Conservation (phyloP, 2,113 vertebrate genomes). For the Pluvianellus socialis region DNA sequence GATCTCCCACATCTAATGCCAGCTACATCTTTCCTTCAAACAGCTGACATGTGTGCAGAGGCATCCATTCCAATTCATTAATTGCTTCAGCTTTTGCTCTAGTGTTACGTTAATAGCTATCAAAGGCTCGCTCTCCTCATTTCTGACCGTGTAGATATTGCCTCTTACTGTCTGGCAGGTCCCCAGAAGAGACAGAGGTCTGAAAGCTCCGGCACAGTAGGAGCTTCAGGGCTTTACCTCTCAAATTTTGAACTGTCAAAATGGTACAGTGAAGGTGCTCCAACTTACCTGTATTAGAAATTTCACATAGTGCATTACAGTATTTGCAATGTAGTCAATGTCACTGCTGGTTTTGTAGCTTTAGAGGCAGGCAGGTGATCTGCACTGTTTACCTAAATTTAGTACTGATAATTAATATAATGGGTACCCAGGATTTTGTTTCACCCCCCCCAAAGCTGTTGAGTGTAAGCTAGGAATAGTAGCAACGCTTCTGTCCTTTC, state of each 20-base stretch:
- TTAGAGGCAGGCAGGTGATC: not conserved
- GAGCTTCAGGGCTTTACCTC: not conserved
- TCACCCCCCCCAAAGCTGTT: not conserved
- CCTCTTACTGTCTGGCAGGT: not conserved
- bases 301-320: not conserved
- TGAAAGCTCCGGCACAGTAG: not conserved
- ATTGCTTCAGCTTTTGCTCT: conserved; percentile 40
- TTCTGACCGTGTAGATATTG: not conserved
- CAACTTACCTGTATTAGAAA: not conserved
- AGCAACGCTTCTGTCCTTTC: not conserved
- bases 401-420: not conserved
- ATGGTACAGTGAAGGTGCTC: not conserved
- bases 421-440: not conserved
- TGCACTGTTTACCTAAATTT: not conserved
- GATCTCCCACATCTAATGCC: conserved; percentile 46
- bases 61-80: conserved; percentile 53
- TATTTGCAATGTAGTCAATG: not conserved
- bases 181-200: not conserved
- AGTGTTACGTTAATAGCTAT: not conserved
- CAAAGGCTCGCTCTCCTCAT: not conserved
- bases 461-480: not conserved
- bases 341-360: not conserved
- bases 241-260: not conserved
- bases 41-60: conserved; percentile 66
- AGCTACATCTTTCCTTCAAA: conserved; percentile 43